phyloP scores from a whole-genome alignment of 1,140 invertebrate genomes.

The Halyomorpha halys region DNA sequence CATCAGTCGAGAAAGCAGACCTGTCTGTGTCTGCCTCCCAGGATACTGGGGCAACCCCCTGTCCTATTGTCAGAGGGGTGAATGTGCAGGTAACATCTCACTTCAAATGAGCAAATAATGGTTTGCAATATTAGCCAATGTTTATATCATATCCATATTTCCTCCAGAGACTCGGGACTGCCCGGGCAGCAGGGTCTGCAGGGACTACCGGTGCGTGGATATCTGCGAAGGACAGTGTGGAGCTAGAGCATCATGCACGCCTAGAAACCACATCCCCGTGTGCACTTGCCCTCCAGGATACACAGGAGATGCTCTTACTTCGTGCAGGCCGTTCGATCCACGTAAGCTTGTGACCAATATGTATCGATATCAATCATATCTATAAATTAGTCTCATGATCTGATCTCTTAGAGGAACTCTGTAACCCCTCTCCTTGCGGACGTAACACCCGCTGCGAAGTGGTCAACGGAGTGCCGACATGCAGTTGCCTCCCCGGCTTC shows the following conservation, averaged over 20 bases:
- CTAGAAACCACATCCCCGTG: conserved; percentile 36
- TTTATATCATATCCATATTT: neutral
- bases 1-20: conserved; percentile 39
- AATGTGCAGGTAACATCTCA: conserved; percentile 40
- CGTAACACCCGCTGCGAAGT: conserved; percentile 42
- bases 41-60: conserved; percentile 50
- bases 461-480: conserved; percentile 49
- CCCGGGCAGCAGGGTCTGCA: conserved; percentile 38
- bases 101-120: too few species aligned
- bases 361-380: neutral
- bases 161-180: conserved; percentile 38
- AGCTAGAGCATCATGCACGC: conserved; percentile 37
- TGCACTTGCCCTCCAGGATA: conserved; percentile 36
- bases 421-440: conserved; percentile 40
- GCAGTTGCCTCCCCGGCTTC: conserved; percentile 60
- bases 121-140: too few species aligned
- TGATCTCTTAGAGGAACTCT: conserved; percentile 31
- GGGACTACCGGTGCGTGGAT: conserved; percentile 39
- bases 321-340: conserved; percentile 50
- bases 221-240: conserved; percentile 40
- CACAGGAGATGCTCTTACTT: conserved; percentile 43
- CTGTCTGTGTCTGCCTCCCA: conserved; percentile 47
- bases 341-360: conserved; percentile 38
- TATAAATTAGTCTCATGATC: neutral
- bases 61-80: conserved; percentile 41